Evolutionary conservation across 2,797 vertebrate species (phyloP), one percentile per base, ranked within the genome.

Genomic region (Microctenopoma stevenorrisi): DNA sequence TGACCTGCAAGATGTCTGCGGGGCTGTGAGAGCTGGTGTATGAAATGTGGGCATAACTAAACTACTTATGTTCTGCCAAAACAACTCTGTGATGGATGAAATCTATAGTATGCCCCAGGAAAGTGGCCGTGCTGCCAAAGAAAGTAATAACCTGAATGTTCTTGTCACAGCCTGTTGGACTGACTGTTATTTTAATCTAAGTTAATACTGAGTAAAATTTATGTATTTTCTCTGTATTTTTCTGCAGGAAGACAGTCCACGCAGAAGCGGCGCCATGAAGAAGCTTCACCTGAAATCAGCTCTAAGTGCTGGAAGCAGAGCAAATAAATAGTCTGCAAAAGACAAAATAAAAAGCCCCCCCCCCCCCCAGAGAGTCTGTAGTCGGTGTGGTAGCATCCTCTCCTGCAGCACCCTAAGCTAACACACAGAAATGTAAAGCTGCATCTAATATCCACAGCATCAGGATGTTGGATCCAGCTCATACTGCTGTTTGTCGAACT

Each of bases 231-330:
- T 65, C 1, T 53, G 0, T 59, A 4, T 79, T 57, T 73, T 55
- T 33, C 61, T 60, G 16, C 86, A 97, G 96, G 92, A 74, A 89
- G 94, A 54, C 74, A 76, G 40, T 80, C 77, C 15, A 72, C 83
- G 22, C 93, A 94, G 64, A 98, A 98, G 84, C 93, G 96, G 5
- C 94, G 91, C 15, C 90, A 69, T 61, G 95, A 97, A 81, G 95
- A 96, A 22, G 82, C 90, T 53, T 81, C 68, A 1, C 86, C 91
- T 64, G 91, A 88, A 54, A 67, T 85, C 68, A 90, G 86, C 64
- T 91, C 87, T 14, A 97, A 97, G 92, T 90, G 93, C 87, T 94
- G 93, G 87, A 93, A 92, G 83, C 94, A 94, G 83, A 94, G 91
- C 89, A 93, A 91, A 84, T 93, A 93, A 91, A 84, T 93, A 93